Percentiles rank a stretch among this genome's conserved stretches.
Conservation (phyloP, 2,888 invertebrate species). For the Andrena haemorrhoa region DNA sequence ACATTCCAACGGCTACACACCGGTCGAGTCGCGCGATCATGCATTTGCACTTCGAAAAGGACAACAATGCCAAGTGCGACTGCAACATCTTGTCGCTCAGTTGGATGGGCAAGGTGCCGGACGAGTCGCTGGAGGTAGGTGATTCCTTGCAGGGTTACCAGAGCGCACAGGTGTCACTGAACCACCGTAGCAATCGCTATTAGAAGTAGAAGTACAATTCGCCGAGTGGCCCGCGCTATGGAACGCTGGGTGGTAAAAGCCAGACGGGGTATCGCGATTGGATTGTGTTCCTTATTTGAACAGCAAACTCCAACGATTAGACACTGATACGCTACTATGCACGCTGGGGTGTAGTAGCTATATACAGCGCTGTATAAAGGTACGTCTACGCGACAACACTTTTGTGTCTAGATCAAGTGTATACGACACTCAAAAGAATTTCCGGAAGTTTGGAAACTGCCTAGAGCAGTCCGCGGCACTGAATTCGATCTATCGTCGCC, state of each 20-base stretch:
- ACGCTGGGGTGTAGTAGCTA: no score
- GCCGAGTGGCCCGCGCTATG: not conserved
- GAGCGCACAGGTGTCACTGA: not conserved
- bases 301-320: not conserved
- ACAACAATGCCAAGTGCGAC: slow-evolving; percentile 97
- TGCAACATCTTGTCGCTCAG: slow-evolving; percentile 97
- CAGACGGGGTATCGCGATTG: not conserved
- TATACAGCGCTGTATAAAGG: not conserved
- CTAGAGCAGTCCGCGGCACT: no score
- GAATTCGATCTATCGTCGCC: no score
- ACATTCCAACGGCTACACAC: slow-evolving; percentile 43
- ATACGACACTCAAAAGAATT: no score
- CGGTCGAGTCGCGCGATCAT: slow-evolving; percentile 85
- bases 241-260: not conserved
- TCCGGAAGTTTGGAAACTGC: no score
- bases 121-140: slow-evolving; percentile 95
- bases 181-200: not conserved
- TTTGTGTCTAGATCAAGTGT: no score
- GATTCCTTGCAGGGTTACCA: not conserved
- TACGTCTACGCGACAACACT: no score
- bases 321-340: not conserved
- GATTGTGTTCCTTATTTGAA: not conserved
- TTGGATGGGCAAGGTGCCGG: slow-evolving; percentile 99
- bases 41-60: slow-evolving; percentile 98
- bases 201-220: not conserved